Conservation (phyloP, 1,140 invertebrate genomes). For the Atopsyche davidsoni region DNA sequence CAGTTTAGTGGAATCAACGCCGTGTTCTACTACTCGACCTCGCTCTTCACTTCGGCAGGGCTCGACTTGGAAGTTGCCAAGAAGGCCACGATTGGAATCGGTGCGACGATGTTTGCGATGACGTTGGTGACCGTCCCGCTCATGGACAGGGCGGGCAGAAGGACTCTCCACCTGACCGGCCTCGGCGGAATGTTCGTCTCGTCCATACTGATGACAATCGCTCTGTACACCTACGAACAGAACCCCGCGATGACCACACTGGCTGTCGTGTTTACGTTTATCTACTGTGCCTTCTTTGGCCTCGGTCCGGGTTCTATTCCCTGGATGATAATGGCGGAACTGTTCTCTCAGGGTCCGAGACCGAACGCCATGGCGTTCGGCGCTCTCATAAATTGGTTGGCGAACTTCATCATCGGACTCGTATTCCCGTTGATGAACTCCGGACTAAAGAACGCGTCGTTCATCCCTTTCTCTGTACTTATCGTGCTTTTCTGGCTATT, state of each 20-base stretch:
- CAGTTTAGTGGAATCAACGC: conserved; percentile 94
- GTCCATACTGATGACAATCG: conserved; percentile 86
- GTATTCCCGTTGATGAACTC: conserved; percentile 77
- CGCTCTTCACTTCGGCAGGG: conserved; percentile 75
- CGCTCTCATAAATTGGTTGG: conserved; percentile 91
- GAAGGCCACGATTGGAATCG: conserved; percentile 89
- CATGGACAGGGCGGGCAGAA: conserved; percentile 83
- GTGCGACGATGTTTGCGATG: conserved; percentile 87
- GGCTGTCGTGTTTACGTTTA: conserved; percentile 82
- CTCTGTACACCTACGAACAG: conserved; percentile 52
- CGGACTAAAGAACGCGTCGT: conserved; percentile 83
- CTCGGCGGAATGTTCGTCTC: conserved; percentile 89
- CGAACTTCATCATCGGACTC: conserved; percentile 89
- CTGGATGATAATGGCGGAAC: conserved; percentile 94
- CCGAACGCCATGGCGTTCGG: conserved; percentile 92
- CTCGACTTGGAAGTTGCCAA: conserved; percentile 66
- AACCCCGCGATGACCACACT: conserved; percentile 53
- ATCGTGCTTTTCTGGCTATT: conserved; percentile 92
- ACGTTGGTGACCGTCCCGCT: conserved; percentile 88
- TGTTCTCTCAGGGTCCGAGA: conserved; percentile 89
- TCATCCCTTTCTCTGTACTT: conserved; percentile 90
- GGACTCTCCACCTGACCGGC: conserved; percentile 82
- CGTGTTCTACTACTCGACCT: conserved; percentile 89
- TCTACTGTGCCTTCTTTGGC: conserved; percentile 90
- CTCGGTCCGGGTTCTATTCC: conserved; percentile 91